phyloP scores from a whole-genome alignment of 2,113 vertebrate species.

The Mus spicilegus region DNA sequence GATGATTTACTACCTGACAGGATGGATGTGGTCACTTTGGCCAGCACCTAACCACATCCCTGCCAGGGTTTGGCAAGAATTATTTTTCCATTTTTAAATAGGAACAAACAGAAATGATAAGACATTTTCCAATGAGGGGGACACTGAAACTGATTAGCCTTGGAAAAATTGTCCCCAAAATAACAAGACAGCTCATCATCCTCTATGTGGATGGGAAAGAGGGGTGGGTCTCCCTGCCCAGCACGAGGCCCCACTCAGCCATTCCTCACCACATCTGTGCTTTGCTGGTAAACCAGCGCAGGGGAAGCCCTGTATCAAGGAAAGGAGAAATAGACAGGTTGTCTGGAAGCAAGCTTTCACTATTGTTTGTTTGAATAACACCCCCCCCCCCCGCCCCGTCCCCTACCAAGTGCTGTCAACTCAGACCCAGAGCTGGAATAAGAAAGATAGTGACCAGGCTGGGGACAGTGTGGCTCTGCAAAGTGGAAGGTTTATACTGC shows the following conservation, averaged over 20 bases:
- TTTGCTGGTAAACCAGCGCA: fast-evolving
- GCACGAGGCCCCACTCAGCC: fast-evolving
- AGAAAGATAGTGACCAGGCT: background rate
- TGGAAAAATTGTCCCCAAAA: slow-evolving; percentile 71
- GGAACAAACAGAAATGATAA: slow-evolving; percentile 82
- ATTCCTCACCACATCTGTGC: background rate
- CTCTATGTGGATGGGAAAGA: background rate
- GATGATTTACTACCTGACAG: slow-evolving; percentile 50
- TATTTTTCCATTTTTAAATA: slow-evolving; percentile 81
- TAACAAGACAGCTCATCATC: slow-evolving; percentile 48
- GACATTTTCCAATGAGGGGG: slow-evolving; percentile 70
- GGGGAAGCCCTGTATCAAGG: fast-evolving
- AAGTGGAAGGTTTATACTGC: background rate
- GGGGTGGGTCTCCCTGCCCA: background rate
- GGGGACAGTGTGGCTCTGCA: fast-evolving
- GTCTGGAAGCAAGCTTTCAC: background rate
- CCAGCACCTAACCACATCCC: slow-evolving; percentile 56
- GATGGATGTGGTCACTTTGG: slow-evolving; percentile 56
- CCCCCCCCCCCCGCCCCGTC: too few relatives aligned
- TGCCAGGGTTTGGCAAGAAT: slow-evolving; percentile 67
- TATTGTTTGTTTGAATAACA: background rate
- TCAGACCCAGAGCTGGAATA: background rate
- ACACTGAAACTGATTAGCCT: slow-evolving; percentile 64
- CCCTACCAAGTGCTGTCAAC: background rate
- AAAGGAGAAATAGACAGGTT: background rate